Base-by-base conservation (phyloP, 2,113 vertebrate genomes). In the Ochotona curzoniae region DNA sequence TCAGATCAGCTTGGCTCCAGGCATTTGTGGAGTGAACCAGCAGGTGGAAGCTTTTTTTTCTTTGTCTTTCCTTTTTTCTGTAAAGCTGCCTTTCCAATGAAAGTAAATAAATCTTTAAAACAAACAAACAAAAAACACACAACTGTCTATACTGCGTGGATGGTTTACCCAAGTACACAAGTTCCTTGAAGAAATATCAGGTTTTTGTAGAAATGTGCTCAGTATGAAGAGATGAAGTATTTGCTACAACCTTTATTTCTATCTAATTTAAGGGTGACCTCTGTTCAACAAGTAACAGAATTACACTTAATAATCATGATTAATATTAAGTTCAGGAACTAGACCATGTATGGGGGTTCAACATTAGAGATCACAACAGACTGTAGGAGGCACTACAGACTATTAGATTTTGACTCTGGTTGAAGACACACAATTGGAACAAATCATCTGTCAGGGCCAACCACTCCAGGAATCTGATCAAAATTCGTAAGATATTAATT, bases 401-500 rank as follows among this genome's bases (percentile, higher is more conserved):
- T 71, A 70, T 66, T 49, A 32, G 28, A 75, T 57, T 73, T 87
- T 30, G 30, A 69, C 7, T 54, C 9, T 66, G 51, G 51, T 7
- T 15, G 14, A 51, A 80, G 47, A 86, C 54, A 91, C 8, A 14
- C 63, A 87, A 63, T 75, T 32, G 60, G 35, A 89, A 44, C 30
- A 83, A 76, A 76, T 69, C 7, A 91, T 44, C 44, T 86, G 35
- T 92, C 18, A 32, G 47, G 1, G 54, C 21, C 66, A 75, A n/a
- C 44, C 32, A 44, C 30, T 64, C n/a, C 14, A 67, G 67, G 23
- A 76, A 44, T 49, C 70, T 75, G 61, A 88, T 47, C 20, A 87
- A 90, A 89, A 88, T 81, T n/a, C 76, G 51, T 8, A 30, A 95
- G 93, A n/a, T 73, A 70, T 9, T 0, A 90, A 79, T 47, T 38